Base-by-base conservation (phyloP, 2,888 invertebrate species). In the Quadriops clusia region DNA sequence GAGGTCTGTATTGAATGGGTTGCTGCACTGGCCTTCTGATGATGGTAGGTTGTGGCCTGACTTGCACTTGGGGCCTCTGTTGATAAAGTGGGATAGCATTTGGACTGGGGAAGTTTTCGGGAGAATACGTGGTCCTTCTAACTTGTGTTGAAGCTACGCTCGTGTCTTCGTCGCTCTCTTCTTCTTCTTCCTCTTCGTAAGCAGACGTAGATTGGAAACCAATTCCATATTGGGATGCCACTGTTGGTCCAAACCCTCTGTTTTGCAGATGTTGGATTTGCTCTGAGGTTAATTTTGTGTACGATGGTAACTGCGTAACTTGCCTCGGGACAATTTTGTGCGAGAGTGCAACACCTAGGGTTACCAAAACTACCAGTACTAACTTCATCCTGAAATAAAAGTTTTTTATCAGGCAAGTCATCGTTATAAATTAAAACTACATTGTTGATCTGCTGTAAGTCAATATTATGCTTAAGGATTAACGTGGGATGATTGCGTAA, bases 81-180 rank as follows among this genome's bases (percentile, higher is more conserved):
- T 47, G 49, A 4, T 39, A 33, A 12, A 48, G 35, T 2, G 46
- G 47, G 26, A 52, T 45, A 2, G 44, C 38, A 31, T 51, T 51
- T 10, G 42, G 43, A 8, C 40, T 21, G 2, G 46, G 39, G 28
- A 49, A 52, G 20, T 47, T 44, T 24, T 49, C 47, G 11, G 45
- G 44, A 4, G 34, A 38, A 26, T 42, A 51, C 7, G 39, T 34
- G 7, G 45, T 43, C 9, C 42, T 34, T 28, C 46, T 38, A 7
- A 40, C 42, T 32, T 46, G 44, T 2, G 47, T 36, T 7, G 43
- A 36, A n/a, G 41, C 32, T 6, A 40, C 32, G 6, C 24, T 26
- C 11, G 30, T 38, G 17, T 40, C 38, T 22, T 39, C 36, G 4
- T 43, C 40, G 17, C 38, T 39, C 8, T 37, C 38, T 10, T 34